Evolutionary conservation across 2,113 vertebrate genomes (phyloP), one percentile per base, ranked within the genome.

Genomic region (Bucco capensis): DNA sequence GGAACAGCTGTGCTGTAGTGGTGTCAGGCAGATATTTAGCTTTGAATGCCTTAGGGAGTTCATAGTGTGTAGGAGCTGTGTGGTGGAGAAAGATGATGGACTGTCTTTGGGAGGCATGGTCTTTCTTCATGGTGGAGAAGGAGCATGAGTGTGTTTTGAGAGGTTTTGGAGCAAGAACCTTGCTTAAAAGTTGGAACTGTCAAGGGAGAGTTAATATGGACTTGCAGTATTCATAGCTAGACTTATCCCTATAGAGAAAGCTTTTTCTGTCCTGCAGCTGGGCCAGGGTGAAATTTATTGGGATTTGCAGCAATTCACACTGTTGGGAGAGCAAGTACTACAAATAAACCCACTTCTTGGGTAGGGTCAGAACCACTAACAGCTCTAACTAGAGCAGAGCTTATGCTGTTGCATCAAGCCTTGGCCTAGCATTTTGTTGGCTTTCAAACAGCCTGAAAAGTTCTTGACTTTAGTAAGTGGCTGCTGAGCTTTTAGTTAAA

Each of bases 251-350:
- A 1, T 8, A 31, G 88, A 22, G 82, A 28, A 50, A 25, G 30
- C 0, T 1, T 35, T 54, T 71, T 24, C 58, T 89, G 19, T 56
- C 70, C 60, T 38, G 14, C 47, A 17, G 0, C 7, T 22, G 30
- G 24, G 18, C 50, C 50, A 4, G 31, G 27, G 19, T 54, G 66
- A 37, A 51, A 54, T 31, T 10, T 12, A 0, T 3, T 21, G 64
- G 23, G 5, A 27, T 92, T 70, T 80, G 35, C 42, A 83, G 67
- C 46, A 64, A 1, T 64, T 51, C n/a, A 0, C 7, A 1, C 42
- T 77, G 1, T 0, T 30, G 54, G 65, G 38, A 4, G 16, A 60
- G 64, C 6, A 31, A 80, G 35, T 17, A 40, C 51, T 90, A 22
- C 35, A 14, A 8, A 84, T 78, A 40, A 77, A 33, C 47, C 53